These are phyloP conservation scores for Meloidogyne hapla DNA, from an alignment of 1,140 invertebrate genomes.

Conservation along the genomic window DNA sequence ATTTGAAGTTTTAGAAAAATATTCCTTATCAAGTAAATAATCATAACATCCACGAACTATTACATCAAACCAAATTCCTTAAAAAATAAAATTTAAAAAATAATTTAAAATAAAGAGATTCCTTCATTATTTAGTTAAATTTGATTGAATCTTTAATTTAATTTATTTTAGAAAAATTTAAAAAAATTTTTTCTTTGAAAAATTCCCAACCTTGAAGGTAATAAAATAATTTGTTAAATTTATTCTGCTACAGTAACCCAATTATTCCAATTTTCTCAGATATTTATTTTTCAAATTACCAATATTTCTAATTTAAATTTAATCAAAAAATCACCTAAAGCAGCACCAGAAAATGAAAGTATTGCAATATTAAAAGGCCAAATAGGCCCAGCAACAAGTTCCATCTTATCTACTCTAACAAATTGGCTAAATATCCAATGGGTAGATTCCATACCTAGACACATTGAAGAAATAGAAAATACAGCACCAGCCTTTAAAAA, in stretches of 20 bases:
- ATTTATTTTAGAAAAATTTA: too few relatives aligned
- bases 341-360: slow-evolving; percentile 52
- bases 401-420: slow-evolving; percentile 54
- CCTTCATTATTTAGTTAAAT: too few relatives aligned
- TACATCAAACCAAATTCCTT: slow-evolving; percentile 56
- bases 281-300: too few relatives aligned
- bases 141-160: too few relatives aligned
- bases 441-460: slow-evolving; percentile 53
- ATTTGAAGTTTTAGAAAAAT: slow-evolving; percentile 39
- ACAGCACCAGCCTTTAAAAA: slow-evolving; percentile 40
- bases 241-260: too few relatives aligned
- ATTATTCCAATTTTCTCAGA: too few relatives aligned
- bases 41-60: slow-evolving; percentile 52
- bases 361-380: slow-evolving; percentile 58
- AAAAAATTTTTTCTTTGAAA: too few relatives aligned
- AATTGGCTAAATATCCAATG: slow-evolving; percentile 48
- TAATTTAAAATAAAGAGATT: neutral
- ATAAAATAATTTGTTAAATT: too few relatives aligned
- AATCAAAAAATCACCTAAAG: slow-evolving; percentile 38
- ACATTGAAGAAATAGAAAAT: slow-evolving; percentile 55
- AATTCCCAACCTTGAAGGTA: too few relatives aligned
- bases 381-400: slow-evolving; percentile 52
- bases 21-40: slow-evolving; percentile 55
- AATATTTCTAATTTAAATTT: too few relatives aligned
- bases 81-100: neutral